Evolutionary conservation across 1,140 invertebrate species (phyloP), one percentile per base, ranked within the genome.

Genomic region (Theocolax elegans): DNA sequence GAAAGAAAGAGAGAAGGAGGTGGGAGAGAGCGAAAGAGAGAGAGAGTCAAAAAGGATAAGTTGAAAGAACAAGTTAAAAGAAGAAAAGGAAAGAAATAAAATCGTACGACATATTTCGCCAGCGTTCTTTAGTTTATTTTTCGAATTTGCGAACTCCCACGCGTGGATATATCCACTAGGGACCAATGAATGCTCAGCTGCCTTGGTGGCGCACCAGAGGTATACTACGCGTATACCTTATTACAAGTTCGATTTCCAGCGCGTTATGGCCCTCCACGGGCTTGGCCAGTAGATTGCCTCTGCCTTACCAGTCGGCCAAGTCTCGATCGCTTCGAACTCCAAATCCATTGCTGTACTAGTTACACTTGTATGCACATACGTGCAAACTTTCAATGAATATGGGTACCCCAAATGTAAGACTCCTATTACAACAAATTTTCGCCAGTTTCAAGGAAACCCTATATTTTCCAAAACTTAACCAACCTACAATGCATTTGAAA

Each of bases 171-270:
- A 71, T 64, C 58, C 68, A 48, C 53, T 0, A 8, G 68, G 68
- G 60, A 67, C 29, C 66, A 67, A 58, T 64, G 59, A 58, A 71
- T 54, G 60, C 27, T 54, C 59, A 38, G 27, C 65, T 49, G 27
- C 8, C 19, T 46, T 23, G n/a, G 6, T 6, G 0, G 19, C 19
- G 15, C 15, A 25, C 35, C 31, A 1, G 15, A n/a, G 13, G 13
- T 42, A 29, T 29, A 38, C 19, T 69, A 72, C 62, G 67, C 73
- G 70, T 67, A 60, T 77, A 80, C 74, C 78, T 80, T 81, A 81
- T 81, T 81, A 80, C 80, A 81, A 81, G 79, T 81, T 81, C 79
- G 79, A 81, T 81, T 81, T 75, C 73, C 75, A 74, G 62, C 54
- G 74, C 62, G 75, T 80, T 81, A 80, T 79, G 75, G 73, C 73